Conservation (phyloP, 2,113 vertebrate species). For the Lagopus leucura region DNA sequence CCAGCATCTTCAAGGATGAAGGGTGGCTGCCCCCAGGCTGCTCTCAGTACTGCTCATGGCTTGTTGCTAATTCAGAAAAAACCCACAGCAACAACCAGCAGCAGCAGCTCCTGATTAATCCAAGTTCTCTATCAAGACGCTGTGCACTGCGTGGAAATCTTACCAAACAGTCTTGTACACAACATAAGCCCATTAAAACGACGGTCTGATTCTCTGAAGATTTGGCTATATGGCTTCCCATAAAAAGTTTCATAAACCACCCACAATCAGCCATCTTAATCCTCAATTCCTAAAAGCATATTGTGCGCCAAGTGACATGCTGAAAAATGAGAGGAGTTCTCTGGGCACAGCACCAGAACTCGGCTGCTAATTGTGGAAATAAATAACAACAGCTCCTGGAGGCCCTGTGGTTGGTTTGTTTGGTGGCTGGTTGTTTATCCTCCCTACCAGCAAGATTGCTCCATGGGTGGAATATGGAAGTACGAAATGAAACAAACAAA, state of each 20-base stretch:
- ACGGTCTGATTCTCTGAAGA: slow-evolving; percentile 72
- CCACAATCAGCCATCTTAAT: slow-evolving; percentile 76
- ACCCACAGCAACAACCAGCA: slow-evolving; percentile 22
- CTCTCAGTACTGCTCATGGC: not conserved
- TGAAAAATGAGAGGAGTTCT: slow-evolving; percentile 74
- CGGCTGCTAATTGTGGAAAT: slow-evolving; percentile 73
- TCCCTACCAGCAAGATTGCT: slow-evolving; percentile 69
- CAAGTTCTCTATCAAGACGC: slow-evolving; percentile 59
- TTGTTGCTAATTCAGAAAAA: slow-evolving; percentile 62
- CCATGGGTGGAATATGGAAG: slow-evolving; percentile 59
- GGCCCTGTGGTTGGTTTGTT: slow-evolving; percentile 63
- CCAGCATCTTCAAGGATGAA: slow-evolving; percentile 15
- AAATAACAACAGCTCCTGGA: slow-evolving; percentile 70
- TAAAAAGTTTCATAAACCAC: slow-evolving; percentile 82
- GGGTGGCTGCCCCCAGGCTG: not conserved
- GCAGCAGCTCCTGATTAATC: slow-evolving; percentile 67
- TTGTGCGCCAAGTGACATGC: slow-evolving; percentile 61
- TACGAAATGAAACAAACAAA: slow-evolving; percentile 49
- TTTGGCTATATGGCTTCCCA: slow-evolving; percentile 69
- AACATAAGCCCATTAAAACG: slow-evolving; percentile 70
- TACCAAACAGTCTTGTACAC: slow-evolving; percentile 51
- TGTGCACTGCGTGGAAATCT: slow-evolving; percentile 52
- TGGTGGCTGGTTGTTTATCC: slow-evolving; percentile 60
- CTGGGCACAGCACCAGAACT: slow-evolving; percentile 75
- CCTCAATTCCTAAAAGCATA: slow-evolving; percentile 71